Evolutionary conservation across 1,140 invertebrate genomes (phyloP).

Genomic region (Brachionus rubens): DNA sequence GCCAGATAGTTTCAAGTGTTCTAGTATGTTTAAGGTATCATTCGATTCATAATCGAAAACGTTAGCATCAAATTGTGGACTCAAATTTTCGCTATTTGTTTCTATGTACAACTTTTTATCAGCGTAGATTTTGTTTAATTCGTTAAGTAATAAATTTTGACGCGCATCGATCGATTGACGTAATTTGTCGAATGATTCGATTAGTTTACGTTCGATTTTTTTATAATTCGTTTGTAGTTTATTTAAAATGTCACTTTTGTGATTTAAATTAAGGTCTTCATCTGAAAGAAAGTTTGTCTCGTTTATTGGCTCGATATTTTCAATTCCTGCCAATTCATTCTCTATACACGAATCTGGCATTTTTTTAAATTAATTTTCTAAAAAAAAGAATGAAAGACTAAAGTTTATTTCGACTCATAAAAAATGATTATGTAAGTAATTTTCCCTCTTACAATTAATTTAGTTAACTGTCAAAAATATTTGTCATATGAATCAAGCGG

Average conservation of each 20-base stretch:
- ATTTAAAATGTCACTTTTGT: not conserved
- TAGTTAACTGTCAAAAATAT: no score
- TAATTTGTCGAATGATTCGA: conserved; percentile 57
- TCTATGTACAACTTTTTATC: conserved; percentile 54
- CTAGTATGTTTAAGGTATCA: conserved; percentile 52
- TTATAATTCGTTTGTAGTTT: conserved; percentile 49
- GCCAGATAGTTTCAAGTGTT: conserved; percentile 59
- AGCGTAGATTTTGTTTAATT: conserved; percentile 58
- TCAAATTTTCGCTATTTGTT: conserved; percentile 56
- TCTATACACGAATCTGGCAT: not conserved
- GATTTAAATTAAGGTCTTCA: no score
- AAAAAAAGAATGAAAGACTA: no score
- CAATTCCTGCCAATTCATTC: not conserved
- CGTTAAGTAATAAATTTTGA: conserved; percentile 58
- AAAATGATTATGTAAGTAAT: no score
- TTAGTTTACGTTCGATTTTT: conserved; percentile 56
- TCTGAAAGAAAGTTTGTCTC: no score
- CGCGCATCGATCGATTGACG: conserved; percentile 56
- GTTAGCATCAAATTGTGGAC: not conserved
- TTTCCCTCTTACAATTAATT: no score
- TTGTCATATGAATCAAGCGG: no score
- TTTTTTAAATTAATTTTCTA: not conserved
- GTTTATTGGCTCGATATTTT: no score
- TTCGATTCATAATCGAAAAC: not conserved
- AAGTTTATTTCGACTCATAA: no score